Evolutionary conservation across 2,797 vertebrate genomes (phyloP).

Genomic region (Malacoraja senta): DNA sequence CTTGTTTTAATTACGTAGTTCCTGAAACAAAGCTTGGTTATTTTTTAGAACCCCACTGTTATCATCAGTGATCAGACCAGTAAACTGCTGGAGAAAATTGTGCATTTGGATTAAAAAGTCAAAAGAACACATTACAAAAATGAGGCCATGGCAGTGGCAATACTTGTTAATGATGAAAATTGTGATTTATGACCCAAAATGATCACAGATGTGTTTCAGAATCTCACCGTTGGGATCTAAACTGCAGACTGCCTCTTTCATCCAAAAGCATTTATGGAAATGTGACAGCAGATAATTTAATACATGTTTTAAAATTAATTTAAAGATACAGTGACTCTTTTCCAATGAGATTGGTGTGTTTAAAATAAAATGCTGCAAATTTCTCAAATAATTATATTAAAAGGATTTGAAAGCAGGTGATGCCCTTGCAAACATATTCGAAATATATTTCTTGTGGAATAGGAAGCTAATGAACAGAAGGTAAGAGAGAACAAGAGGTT

Average conservation of each 20-base stretch:
- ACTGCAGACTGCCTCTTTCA: slow-evolving; percentile 26
- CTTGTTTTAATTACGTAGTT: slow-evolving; percentile 31
- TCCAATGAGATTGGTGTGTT: background rate
- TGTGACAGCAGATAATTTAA: slow-evolving; percentile 30
- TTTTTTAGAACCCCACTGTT: slow-evolving; percentile 8
- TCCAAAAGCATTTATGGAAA: slow-evolving; percentile 34
- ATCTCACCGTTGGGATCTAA: slow-evolving; percentile 28
- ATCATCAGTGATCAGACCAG: slow-evolving; percentile 24
- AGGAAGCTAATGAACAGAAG: slow-evolving; percentile 78
- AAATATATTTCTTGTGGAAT: slow-evolving; percentile 71
- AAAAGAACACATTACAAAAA: slow-evolving; percentile 31
- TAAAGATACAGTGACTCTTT: background rate
- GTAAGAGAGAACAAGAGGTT: slow-evolving; percentile 70
- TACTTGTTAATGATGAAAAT: slow-evolving; percentile 35
- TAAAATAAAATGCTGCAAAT: background rate
- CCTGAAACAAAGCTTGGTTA: slow-evolving; percentile 5
- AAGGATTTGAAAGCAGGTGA: background rate
- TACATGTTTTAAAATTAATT: background rate
- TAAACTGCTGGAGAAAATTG: slow-evolving; percentile 33
- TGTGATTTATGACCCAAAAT: slow-evolving; percentile 33
- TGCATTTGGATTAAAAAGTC: slow-evolving; percentile 30
- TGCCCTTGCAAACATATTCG: slow-evolving; percentile 59
- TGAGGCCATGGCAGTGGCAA: background rate
- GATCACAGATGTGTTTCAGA: slow-evolving; percentile 35
- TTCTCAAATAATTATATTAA: slow-evolving; percentile 15